Conservation (phyloP, 1,140 invertebrate species). For the Cylas formicarius region DNA sequence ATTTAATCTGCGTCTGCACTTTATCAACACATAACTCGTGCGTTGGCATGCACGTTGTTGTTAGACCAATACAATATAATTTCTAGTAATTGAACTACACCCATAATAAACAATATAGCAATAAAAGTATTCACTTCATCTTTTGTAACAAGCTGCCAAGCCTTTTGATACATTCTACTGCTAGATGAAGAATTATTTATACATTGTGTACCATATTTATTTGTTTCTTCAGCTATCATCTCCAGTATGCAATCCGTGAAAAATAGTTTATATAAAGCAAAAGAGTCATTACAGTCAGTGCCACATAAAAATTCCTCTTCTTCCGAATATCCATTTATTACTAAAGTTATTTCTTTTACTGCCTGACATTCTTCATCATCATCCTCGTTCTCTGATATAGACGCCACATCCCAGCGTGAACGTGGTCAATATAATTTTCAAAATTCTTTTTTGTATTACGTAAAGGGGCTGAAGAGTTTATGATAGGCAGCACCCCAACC, state of each 20-base stretch:
- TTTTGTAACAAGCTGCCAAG: background rate
- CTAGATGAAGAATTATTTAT: background rate
- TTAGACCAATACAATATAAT: background rate
- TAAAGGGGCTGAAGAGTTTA: no score
- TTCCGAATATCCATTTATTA: no score
- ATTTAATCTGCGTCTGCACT: no score
- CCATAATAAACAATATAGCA: background rate
- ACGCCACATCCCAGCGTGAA: no score
- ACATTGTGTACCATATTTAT: background rate
- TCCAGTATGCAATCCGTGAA: background rate
- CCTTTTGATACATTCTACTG: background rate
- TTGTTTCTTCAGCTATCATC: conserved; percentile 2
- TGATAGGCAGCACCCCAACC: no score
- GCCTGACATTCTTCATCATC: no score
- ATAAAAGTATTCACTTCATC: background rate
- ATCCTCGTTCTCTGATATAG: no score
- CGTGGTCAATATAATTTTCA: no score
- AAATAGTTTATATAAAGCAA: background rate
- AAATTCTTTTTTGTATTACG: no score
- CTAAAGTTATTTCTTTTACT: no score
- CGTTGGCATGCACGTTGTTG: background rate
- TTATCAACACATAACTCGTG: no score
- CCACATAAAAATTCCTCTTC: no score
- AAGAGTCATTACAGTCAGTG: background rate
- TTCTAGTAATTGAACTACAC: background rate